A percentile compares a stretch with the other conserved stretches of the same genome.
Evolutionary conservation across 2,888 invertebrate species (phyloP).

Genomic region (Pyrocoelia pectoralis): DNA sequence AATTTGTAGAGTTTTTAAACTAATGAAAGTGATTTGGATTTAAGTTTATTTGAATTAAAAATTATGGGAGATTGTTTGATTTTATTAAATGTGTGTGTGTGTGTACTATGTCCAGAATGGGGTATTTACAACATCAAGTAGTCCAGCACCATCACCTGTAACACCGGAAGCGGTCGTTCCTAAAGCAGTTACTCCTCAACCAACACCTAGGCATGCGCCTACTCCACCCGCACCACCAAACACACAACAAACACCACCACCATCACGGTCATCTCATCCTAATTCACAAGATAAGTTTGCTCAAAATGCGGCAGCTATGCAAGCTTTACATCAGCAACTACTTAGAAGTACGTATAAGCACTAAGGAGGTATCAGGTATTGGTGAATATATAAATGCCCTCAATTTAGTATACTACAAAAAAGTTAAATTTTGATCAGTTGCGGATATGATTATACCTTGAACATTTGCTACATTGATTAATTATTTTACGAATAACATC

Average conservation of each 20-base stretch:
- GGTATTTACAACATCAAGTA: conserved; percentile 56
- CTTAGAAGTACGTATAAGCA: conserved; percentile 70
- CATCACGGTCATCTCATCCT: conserved; percentile 49
- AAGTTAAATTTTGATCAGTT: too few species aligned
- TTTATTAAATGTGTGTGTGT: too few species aligned
- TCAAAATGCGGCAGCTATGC: conserved; percentile 76
- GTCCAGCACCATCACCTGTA: conserved; percentile 65
- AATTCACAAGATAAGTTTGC: conserved; percentile 59
- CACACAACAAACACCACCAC: conserved; percentile 60
- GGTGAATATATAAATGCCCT: background rate
- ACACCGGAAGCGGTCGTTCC: conserved; percentile 60
- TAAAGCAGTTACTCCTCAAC: conserved; percentile 52
- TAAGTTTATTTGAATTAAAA: background rate
- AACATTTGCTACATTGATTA: too few species aligned
- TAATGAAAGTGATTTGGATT: background rate
- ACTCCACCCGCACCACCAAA: conserved; percentile 64
- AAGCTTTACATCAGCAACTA: conserved; percentile 84
- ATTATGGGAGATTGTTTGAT: background rate
- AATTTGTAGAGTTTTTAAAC: background rate
- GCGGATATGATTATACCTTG: too few species aligned
- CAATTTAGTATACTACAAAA: too few species aligned
- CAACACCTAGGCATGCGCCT: conserved; percentile 61
- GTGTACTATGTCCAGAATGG: conserved; percentile 51
- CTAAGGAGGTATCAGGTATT: background rate
- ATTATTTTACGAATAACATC: too few species aligned